Percentiles rank a stretch among this genome's conserved stretches.
Conservation (phyloP, 2,888 invertebrate species). For the Ligdia adustata region DNA sequence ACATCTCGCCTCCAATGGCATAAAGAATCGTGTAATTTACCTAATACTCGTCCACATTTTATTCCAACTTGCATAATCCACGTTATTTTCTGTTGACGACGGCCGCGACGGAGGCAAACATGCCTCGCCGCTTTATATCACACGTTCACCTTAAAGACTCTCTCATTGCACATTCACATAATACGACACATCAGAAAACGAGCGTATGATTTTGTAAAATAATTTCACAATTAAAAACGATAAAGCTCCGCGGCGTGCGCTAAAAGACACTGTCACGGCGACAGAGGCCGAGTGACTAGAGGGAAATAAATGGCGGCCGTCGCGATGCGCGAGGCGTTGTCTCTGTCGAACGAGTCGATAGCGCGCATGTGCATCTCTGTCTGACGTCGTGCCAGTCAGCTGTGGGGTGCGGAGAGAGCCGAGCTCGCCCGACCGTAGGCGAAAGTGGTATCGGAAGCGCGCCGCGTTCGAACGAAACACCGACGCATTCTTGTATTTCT, state of each 20-base stretch:
- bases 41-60: constrained; percentile 77
- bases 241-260: constrained; percentile 60
- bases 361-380: constrained; percentile 52
- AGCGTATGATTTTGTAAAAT: constrained; percentile 64
- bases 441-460: constrained; percentile 77
- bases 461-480: constrained; percentile 48
- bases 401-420: constrained; percentile 73
- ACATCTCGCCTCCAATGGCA: constrained; percentile 38
- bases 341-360: constrained; percentile 46
- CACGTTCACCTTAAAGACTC: constrained; percentile 54
- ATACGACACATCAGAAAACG: constrained; percentile 57
- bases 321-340: constrained; percentile 65
- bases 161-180: constrained; percentile 58
- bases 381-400: constrained; percentile 72
- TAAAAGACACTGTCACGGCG: constrained; percentile 75
- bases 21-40: constrained; percentile 62
- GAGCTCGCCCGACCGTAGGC: constrained; percentile 68
- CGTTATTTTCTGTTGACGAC: constrained; percentile 79
- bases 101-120: constrained; percentile 72
- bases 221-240: constrained; percentile 74
- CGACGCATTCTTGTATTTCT: constrained; percentile 62
- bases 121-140: constrained; percentile 54
- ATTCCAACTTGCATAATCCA: constrained; percentile 80
- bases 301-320: constrained; percentile 78
- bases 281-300: constrained; percentile 71